Percentiles rank a stretch among this genome's conserved stretches.
Evolutionary conservation across 1,140 invertebrate species (phyloP).

Genomic region (Wasmannia auropunctata): DNA sequence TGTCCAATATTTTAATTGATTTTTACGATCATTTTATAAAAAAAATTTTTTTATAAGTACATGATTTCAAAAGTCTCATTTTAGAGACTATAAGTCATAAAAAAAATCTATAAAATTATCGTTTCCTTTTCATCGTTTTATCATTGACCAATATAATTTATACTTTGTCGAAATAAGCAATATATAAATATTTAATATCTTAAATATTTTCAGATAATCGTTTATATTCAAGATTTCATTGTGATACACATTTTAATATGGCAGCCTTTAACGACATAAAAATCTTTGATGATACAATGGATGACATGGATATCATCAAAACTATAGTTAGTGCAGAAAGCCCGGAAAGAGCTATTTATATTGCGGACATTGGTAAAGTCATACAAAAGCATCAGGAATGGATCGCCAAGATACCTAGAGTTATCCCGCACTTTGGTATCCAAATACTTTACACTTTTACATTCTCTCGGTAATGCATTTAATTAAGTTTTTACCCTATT

Average conservation of each 20-base stretch:
- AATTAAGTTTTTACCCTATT: slow-evolving; percentile 64
- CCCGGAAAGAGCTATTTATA: slow-evolving; percentile 88
- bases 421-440: slow-evolving; percentile 88
- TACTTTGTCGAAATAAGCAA: background rate
- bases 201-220: background rate
- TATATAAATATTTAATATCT: too few relatives aligned
- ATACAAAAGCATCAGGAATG: slow-evolving; percentile 88
- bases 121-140: background rate
- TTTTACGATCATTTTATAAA: too few relatives aligned
- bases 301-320: slow-evolving; percentile 75
- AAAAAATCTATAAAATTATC: too few relatives aligned
- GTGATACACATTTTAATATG: slow-evolving; percentile 24
- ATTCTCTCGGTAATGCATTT: background rate
- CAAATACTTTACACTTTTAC: slow-evolving; percentile 43
- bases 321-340: slow-evolving; percentile 76
- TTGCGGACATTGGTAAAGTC: slow-evolving; percentile 88
- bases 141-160: background rate
- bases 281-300: slow-evolving; percentile 77
- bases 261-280: slow-evolving; percentile 65
- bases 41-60: too few relatives aligned
- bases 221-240: background rate
- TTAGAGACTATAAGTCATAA: too few relatives aligned
- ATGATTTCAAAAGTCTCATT: too few relatives aligned
- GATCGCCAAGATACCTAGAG: slow-evolving; percentile 87
- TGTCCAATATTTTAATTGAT: too few relatives aligned